These are phyloP conservation scores for Coranthus polyacanthus DNA, from an alignment of 2,797 vertebrate species.

Conservation along the genomic window DNA sequence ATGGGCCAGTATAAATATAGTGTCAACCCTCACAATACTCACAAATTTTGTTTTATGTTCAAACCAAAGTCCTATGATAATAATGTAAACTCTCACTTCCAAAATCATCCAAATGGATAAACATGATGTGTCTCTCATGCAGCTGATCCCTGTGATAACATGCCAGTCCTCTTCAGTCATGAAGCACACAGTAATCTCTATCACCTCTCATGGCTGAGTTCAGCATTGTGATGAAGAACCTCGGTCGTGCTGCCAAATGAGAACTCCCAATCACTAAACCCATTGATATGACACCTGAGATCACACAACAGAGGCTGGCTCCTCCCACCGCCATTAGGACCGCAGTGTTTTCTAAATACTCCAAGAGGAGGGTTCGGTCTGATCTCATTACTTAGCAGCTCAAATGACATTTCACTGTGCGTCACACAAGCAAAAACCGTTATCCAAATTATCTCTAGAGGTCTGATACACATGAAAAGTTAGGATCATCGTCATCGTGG, in stretches of 20 bases:
- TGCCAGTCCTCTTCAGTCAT: conserved; percentile 51
- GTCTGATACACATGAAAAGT: neutral
- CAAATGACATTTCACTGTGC: conserved; percentile 34
- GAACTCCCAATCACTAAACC: conserved; percentile 16
- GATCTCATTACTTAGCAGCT: conserved; percentile 11
- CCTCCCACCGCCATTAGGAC: conserved; percentile 12
- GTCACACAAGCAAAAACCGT: conserved; percentile 24
- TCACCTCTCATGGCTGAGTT: conserved; percentile 68
- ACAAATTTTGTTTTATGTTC: no score
- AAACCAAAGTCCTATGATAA: conserved; percentile 13
- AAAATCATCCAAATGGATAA: conserved; percentile 33
- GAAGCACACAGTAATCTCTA: conserved; percentile 64
- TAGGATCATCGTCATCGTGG: neutral
- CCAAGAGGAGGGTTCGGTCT: neutral
- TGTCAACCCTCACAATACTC: no score
- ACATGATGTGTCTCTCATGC: conserved; percentile 22
- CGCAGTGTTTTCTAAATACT: neutral
- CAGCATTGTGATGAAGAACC: conserved; percentile 71
- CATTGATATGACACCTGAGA: conserved; percentile 39
- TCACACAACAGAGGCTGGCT: conserved; percentile 14
- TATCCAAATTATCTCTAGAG: conserved; percentile 4
- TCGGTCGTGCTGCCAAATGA: conserved; percentile 54
- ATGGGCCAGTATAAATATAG: no score
- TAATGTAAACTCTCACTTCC: neutral
- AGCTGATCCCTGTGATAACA: conserved; percentile 39